Percentiles rank a stretch among this genome's conserved stretches.
Conservation (phyloP, 2,113 vertebrate species). For the Sitta europaea region DNA sequence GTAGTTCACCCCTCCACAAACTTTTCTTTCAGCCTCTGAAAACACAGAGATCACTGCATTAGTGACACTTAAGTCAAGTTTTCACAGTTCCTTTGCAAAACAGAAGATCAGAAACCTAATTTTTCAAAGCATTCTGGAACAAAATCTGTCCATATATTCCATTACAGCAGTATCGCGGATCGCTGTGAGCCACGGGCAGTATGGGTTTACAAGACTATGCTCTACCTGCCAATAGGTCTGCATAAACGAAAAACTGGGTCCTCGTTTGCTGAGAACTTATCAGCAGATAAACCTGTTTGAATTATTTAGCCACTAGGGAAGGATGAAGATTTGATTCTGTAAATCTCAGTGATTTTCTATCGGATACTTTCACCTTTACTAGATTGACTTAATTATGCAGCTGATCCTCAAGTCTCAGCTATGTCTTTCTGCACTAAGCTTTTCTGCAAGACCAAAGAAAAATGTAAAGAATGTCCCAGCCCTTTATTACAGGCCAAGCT, state of each 20-base stretch:
- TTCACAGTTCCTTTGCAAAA: neutral
- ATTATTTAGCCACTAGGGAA: neutral
- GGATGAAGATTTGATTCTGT: neutral
- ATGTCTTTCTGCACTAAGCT: neutral
- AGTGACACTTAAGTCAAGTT: neutral
- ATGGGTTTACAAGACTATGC: neutral
- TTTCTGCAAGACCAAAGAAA: conserved; percentile 11
- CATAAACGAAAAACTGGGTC: neutral
- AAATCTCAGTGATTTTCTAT: neutral
- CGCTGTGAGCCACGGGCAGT: neutral
- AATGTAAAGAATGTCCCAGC: conserved; percentile 42
- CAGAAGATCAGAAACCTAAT: neutral
- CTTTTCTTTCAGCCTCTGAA: neutral
- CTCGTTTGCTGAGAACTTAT: neutral
- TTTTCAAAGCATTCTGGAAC: neutral
- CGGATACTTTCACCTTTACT: neutral
- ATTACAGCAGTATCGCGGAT: neutral
- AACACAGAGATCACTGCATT: neutral
- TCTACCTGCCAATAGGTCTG: neutral
- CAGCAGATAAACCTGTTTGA: neutral
- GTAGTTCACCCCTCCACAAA: neutral
- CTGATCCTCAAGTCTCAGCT: neutral
- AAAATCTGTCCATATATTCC: neutral
- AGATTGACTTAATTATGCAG: neutral
- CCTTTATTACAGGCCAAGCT: conserved; percentile 6